A percentile compares a stretch with the other conserved stretches of the same genome.
These are phyloP conservation scores for Cosmopolites sordidus DNA, from an alignment of 2,888 invertebrate genomes.

Conservation along the genomic window DNA sequence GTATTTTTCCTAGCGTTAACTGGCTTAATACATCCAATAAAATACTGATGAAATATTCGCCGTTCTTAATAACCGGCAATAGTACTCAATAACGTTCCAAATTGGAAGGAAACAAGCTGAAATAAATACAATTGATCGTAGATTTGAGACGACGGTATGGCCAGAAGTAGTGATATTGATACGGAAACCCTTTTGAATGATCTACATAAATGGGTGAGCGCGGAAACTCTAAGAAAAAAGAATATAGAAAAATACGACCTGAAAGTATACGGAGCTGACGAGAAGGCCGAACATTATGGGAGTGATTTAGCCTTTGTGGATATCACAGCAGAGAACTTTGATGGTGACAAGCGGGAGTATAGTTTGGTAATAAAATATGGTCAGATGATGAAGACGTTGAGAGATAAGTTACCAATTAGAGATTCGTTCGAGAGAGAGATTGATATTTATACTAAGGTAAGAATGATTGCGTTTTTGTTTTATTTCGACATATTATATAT, in stretches of 20 bases:
- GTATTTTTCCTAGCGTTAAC: no score
- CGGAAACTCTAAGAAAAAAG: conserved; percentile 19
- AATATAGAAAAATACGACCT: conserved; percentile 25
- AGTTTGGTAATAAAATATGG: conserved; percentile 24
- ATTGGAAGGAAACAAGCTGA: no score
- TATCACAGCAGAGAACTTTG: conserved; percentile 20
- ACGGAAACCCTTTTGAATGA: conserved; percentile 14
- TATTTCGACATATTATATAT: no score
- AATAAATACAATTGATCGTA: no score
- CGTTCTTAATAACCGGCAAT: no score
- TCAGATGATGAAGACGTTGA: conserved; percentile 10
- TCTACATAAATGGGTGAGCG: conserved; percentile 22
- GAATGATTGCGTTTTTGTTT: no score
- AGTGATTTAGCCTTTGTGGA: conserved; percentile 25
- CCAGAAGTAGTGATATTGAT: conserved; percentile 4
- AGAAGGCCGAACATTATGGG: conserved; percentile 22
- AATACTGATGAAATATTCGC: no score
- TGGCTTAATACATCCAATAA: no score
- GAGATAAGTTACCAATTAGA: conserved; percentile 14
- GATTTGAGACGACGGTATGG: conserved; percentile 10
- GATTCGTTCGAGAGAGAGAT: conserved; percentile 19
- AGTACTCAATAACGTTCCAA: no score
- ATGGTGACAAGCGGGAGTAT: conserved; percentile 16
- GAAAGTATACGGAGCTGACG: conserved; percentile 21
- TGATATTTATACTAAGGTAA: conserved; percentile 20